A percentile compares a stretch with the other conserved stretches of the same genome.
These are phyloP conservation scores for Brachyptera putata DNA, from an alignment of 2,888 invertebrate species.

Conservation along the genomic window DNA sequence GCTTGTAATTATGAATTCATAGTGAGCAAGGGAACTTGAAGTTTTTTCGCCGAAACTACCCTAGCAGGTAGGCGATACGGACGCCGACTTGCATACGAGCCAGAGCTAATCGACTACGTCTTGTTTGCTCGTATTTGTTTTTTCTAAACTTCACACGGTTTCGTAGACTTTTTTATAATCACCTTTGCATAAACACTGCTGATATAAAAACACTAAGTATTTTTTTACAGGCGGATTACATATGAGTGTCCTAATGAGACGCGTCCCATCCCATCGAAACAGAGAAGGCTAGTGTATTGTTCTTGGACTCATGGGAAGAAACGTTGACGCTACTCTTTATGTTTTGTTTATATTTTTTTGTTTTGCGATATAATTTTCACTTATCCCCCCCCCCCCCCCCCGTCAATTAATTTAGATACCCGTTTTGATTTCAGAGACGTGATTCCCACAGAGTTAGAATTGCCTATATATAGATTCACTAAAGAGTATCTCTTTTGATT, in stretches of 20 bases:
- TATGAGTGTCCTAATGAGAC: background rate
- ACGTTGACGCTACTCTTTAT: background rate
- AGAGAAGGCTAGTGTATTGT: background rate
- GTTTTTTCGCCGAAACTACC: constrained; percentile 11
- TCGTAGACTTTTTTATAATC: background rate
- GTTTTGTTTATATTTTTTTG: background rate
- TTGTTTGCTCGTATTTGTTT: constrained; percentile 11
- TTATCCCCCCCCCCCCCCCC: background rate
- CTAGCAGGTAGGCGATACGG: constrained; percentile 4
- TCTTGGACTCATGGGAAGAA: background rate
- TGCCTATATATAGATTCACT: background rate
- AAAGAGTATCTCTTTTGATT: background rate
- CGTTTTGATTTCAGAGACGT: no score
- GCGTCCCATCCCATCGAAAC: background rate
- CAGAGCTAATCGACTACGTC: constrained; percentile 1
- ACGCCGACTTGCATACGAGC: constrained; percentile 10
- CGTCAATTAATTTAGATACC: background rate
- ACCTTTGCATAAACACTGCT: background rate
- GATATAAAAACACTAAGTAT: background rate
- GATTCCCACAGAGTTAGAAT: background rate
- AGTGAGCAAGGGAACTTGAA: background rate
- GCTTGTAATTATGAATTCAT: constrained; percentile 19
- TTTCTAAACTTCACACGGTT: constrained; percentile 18
- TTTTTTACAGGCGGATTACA: background rate
- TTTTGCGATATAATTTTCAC: background rate